These are phyloP conservation scores for Tribolium castaneum DNA, from an alignment of 1,140 invertebrate species.

Conservation along the genomic window DNA sequence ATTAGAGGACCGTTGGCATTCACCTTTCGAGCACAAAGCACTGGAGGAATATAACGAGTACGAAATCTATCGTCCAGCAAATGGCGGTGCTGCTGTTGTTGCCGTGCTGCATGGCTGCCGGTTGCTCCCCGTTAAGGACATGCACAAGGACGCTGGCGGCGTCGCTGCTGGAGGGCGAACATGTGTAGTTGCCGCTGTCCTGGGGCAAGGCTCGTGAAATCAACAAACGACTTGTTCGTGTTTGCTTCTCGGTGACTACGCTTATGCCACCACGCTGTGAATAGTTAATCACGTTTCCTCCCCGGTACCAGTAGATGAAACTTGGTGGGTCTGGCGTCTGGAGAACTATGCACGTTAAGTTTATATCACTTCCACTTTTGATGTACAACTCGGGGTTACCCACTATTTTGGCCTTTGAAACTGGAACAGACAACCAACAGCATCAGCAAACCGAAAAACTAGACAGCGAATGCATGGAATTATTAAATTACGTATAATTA, in stretches of 20 bases:
- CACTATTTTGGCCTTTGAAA: conserved; percentile 88
- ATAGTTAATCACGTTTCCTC: conserved; percentile 88
- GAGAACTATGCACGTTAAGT: conserved; percentile 87
- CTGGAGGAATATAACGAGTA: conserved; percentile 49
- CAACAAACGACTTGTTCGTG: conserved; percentile 82
- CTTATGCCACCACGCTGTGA: conserved; percentile 85
- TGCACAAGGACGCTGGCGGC: conserved; percentile 75
- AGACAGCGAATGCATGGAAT: background rate
- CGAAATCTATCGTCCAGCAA: conserved; percentile 52
- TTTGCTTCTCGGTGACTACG: conserved; percentile 87
- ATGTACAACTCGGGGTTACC: conserved; percentile 87
- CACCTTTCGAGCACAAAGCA: conserved; percentile 51
- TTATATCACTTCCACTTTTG: conserved; percentile 89
- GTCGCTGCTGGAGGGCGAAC: conserved; percentile 70
- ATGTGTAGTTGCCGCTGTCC: conserved; percentile 91
- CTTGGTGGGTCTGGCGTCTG: conserved; percentile 89
- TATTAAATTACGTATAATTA: too few relatives aligned
- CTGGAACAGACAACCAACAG: conserved; percentile 68
- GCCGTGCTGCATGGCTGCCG: conserved; percentile 79
- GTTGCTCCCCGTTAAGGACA: conserved; percentile 77
- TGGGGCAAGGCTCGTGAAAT: conserved; percentile 81
- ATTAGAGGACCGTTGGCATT: conserved; percentile 35
- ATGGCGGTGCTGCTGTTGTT: conserved; percentile 61
- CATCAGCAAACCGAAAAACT: background rate
- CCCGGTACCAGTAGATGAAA: conserved; percentile 93